Conservation (phyloP, 2,113 vertebrate species). For the Elaphurus davidianus region DNA sequence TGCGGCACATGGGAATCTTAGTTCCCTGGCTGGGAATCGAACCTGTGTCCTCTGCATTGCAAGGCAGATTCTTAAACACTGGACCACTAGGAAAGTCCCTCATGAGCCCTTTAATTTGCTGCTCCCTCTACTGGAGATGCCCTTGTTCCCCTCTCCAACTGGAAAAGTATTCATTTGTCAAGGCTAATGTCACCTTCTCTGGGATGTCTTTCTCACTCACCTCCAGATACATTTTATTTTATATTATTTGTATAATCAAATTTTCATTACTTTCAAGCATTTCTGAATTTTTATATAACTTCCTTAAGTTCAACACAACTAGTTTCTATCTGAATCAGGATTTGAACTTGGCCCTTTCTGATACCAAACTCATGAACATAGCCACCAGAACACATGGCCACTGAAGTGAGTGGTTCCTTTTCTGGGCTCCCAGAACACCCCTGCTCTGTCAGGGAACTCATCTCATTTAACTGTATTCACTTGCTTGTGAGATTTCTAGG, state of each 20-base stretch:
- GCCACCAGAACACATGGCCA: neutral
- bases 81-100: neutral
- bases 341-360: constrained; percentile 17
- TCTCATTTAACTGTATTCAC: neutral
- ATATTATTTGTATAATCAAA: neutral
- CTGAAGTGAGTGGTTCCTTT: neutral
- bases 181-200: neutral
- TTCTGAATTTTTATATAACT: neutral
- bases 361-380: neutral
- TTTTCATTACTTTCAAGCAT: neutral
- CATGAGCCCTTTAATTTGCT: neutral
- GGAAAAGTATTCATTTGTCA: neutral
- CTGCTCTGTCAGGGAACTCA: neutral
- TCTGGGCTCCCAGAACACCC: neutral
- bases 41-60: neutral
- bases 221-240: neutral
- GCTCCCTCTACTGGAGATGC: neutral
- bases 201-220: neutral
- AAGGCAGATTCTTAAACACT: neutral
- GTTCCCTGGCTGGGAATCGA: neutral
- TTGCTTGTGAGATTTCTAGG: neutral
- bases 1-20: neutral
- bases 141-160: neutral
- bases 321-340: neutral
- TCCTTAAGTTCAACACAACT: neutral